A percentile compares a stretch with the other conserved stretches of the same genome.
phyloP scores from a whole-genome alignment of 2,113 vertebrate genomes.

The Poeciliopsis occidentalis region DNA sequence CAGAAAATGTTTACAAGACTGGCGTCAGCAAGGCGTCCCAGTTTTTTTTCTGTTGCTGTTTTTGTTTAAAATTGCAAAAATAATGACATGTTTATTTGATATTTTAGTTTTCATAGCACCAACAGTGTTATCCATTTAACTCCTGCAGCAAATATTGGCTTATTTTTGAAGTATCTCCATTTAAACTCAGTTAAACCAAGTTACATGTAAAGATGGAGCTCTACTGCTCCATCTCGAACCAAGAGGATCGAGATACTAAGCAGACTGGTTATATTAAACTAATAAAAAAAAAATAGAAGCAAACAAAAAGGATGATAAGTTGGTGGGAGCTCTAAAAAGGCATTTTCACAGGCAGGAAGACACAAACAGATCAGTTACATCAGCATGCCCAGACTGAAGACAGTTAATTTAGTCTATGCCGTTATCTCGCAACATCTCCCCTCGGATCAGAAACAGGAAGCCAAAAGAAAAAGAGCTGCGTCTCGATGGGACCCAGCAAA shows the following conservation, averaged over 20 bases:
- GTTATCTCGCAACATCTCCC: conserved; percentile 59
- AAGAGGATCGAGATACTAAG: background rate
- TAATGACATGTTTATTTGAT: conserved; percentile 8
- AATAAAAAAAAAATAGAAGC: background rate
- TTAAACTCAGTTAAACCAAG: background rate
- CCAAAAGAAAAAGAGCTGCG: conserved; percentile 7
- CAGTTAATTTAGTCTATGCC: conserved; percentile 63
- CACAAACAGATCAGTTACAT: conserved; percentile 44
- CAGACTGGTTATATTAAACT: background rate
- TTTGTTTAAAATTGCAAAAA: conserved; percentile 18
- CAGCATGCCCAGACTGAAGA: conserved; percentile 58
- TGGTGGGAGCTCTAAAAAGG: background rate
- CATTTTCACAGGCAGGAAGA: conserved; percentile 39
- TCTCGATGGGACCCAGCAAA: conserved; percentile 27
- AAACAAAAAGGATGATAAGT: background rate
- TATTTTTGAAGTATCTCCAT: background rate
- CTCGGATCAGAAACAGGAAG: conserved; percentile 56
- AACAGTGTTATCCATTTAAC: background rate
- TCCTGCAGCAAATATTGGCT: conserved; percentile 1
- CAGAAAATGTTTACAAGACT: conserved; percentile 58
- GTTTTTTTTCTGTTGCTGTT: conserved; percentile 8
- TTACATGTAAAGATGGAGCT: conserved; percentile 2
- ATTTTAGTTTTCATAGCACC: background rate
- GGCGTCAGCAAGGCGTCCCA: conserved; percentile 56
- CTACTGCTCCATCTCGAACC: background rate